A percentile compares a stretch with the other conserved stretches of the same genome.
phyloP scores from a whole-genome alignment of 1,140 invertebrate species.

The Fopius arisanus region DNA sequence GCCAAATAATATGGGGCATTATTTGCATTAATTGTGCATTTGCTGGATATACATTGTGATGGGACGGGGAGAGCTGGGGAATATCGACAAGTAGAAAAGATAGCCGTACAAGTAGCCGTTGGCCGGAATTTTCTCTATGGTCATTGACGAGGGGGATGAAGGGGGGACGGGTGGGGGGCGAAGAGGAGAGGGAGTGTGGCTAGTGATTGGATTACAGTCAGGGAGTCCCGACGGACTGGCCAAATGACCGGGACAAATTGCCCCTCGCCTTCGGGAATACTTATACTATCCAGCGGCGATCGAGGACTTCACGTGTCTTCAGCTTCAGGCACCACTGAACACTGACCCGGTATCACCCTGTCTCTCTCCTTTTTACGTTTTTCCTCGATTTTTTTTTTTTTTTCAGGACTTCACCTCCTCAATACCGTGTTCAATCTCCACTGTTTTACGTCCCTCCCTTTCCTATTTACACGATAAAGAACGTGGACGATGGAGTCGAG shows the following conservation, averaged over 20 bases:
- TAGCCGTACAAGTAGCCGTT: background rate
- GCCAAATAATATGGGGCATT: no score
- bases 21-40: no score
- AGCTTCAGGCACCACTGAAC: constrained; percentile 26
- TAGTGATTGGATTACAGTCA: constrained; percentile 67
- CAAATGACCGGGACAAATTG: constrained; percentile 68
- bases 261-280: constrained; percentile 66
- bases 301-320: constrained; percentile 53
- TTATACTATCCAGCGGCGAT: constrained; percentile 61
- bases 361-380: constrained; percentile 36
- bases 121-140: background rate
- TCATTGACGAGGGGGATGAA: background rate
- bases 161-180: constrained; percentile 26
- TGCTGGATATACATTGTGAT: no score
- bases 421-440: constrained; percentile 31
- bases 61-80: background rate
- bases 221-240: constrained; percentile 63
- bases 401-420: background rate
- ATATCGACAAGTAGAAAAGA: background rate
- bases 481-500: background rate
- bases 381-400: no score
- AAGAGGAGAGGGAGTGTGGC: constrained; percentile 54
- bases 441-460: constrained; percentile 12
- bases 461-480: background rate
- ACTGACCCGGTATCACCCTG: constrained; percentile 31